Base-by-base conservation (phyloP, 2,888 invertebrate species). In the Drepana falcataria region DNA sequence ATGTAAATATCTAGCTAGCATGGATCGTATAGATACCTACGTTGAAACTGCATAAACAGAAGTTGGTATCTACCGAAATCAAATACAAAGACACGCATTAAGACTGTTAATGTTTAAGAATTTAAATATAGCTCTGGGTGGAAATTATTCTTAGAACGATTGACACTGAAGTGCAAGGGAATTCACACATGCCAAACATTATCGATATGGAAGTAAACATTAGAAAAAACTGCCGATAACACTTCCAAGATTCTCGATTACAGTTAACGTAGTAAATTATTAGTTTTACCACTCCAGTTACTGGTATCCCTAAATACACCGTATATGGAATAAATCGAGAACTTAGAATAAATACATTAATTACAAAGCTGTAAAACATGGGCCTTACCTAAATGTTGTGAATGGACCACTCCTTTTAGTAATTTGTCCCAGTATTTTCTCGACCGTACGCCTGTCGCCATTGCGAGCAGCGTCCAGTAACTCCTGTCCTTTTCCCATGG, bases 401-500 rank as follows among this genome's bases (percentile, higher is more conserved):
- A 97, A 93, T 75, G 97, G 97, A 92, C 97, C 97, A 93, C 96
- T 96, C 93, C 96, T 95, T 93, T 96, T 97, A 77, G 95, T 95
- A 91, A 96, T 94, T 89, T 96, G 96, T 72, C 94, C 94, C 74
- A 98, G 92, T 79, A 98, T 95, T 93, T 97, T 98, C 88, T 98
- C 97, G 67, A 98, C 96, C 73, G 95, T 94, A 69, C 94, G 93
- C 76, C 95, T 93, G 89, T 98, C 97, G 81, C 98, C 98, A 92
- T 95, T 96, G 77, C 98, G 94, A 69, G 98, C 97, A 73, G 98
- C 98, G 84, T 98, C 98, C 86, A 98, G 93, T 87, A 98, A 94
- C 92, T 98, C 98, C 91, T 98, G 97, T 91, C 98, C 98, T 92
- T 97, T 97, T 84, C 98, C 98, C 98, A 98, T 98, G 83, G 84